Conservation (phyloP, 2,113 vertebrate species). For the Aleadryas rufinucha region DNA sequence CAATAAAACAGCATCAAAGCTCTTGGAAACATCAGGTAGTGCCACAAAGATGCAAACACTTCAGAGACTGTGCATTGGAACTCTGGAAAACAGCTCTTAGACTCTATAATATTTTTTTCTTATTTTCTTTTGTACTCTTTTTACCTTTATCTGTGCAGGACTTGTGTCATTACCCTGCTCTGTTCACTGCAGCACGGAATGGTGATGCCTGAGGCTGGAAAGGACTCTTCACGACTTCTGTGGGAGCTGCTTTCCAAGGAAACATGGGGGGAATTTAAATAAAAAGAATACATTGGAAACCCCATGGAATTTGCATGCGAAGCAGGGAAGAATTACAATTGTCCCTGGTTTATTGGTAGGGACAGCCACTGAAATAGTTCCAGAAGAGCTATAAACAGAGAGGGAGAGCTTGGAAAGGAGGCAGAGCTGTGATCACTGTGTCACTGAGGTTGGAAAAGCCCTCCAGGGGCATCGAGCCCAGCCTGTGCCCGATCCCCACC, state of each 20-base stretch:
- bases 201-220: neutral
- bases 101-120: neutral
- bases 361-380: neutral
- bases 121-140: neutral
- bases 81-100: neutral
- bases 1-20: neutral
- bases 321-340: neutral
- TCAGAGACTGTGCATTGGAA: neutral
- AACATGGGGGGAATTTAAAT: neutral
- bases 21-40: neutral
- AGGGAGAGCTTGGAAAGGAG: neutral
- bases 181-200: neutral
- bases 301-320: neutral
- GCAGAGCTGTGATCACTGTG: neutral
- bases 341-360: neutral
- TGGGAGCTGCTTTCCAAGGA: neutral
- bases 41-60: neutral
- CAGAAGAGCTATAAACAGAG: neutral
- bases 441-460: neutral
- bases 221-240: neutral
- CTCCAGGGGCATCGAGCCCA: accelerated
- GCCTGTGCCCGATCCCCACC: accelerated
- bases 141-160: neutral
- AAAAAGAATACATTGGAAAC: neutral
- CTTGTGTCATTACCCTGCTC: neutral